Evolutionary conservation across 2,888 invertebrate genomes (phyloP).

Genomic region (Rambutsinella grinnellia): DNA sequence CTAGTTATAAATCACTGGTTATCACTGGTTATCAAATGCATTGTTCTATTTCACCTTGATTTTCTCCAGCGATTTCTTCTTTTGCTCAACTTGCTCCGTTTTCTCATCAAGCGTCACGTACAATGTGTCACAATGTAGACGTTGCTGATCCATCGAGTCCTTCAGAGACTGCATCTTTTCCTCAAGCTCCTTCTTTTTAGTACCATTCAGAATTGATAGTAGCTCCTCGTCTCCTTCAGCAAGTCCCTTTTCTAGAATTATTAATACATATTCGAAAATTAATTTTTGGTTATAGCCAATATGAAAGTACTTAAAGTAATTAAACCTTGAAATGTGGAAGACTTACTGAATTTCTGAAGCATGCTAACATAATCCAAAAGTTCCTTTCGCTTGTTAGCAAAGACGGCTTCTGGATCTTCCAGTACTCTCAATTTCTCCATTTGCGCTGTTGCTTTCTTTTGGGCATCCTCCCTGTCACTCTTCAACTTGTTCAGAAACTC

Average conservation of each 20-base stretch:
- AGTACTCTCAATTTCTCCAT: neutral
- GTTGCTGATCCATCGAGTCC: conserved; percentile 11
- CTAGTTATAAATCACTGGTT: neutral
- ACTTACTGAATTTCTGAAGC: conserved; percentile 23
- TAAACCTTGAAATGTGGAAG: neutral
- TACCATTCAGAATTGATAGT: conserved; percentile 19
- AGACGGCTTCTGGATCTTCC: neutral
- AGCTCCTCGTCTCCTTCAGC: conserved; percentile 9
- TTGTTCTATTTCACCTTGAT: too few species aligned
- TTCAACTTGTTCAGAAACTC: conserved; percentile 13
- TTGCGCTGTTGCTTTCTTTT: neutral
- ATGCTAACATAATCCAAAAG: conserved; percentile 3
- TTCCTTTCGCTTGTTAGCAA: neutral
- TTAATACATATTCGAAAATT: neutral
- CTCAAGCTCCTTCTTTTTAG: conserved; percentile 20
- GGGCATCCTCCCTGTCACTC: neutral
- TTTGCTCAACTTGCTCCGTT: conserved; percentile 6
- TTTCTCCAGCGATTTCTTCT: neutral
- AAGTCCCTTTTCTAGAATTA: conserved; percentile 12
- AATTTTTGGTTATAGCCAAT: neutral
- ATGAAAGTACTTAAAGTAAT: too few species aligned
- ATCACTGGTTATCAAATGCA: too few species aligned
- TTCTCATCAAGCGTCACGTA: conserved; percentile 19
- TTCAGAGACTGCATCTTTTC: conserved; percentile 8
- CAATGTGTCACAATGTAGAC: neutral